Evolutionary conservation across 2,113 vertebrate species (phyloP), one percentile per base, ranked within the genome.

Genomic region (Otus sunia): DNA sequence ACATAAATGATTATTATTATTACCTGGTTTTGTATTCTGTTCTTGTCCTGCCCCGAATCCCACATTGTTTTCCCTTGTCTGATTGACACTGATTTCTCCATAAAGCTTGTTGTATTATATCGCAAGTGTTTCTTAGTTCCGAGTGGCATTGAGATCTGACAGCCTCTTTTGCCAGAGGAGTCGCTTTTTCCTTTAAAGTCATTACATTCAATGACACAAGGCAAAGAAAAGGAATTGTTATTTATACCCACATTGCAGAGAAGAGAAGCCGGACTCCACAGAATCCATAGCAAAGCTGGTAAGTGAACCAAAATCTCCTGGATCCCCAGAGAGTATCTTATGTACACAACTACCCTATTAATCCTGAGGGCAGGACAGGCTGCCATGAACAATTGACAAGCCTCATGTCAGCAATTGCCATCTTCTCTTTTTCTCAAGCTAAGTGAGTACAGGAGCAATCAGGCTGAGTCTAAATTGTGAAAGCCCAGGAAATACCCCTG

Each of bases 401-500:
- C 49, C 36, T 78, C 76, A 49, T 7, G 2, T 78, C 25, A 89
- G 76, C 56, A 68, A 45, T 15, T 89, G 60, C 73, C 52, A 6
- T 41, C 58, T 86, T 86, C 30, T 78, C 10, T 84, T 53, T 59
- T 73, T 88, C 90, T 83, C 63, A 67, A 10, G 27, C 16, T 80
- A 18, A 77, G 21, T 17, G 20, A 59, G 17, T 39, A 60, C 39
- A 72, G 66, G 39, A 89, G 39, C 2, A 5, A 22, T 37, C 7
- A 9, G 68, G 20, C 74, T 60, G 43, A 63, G 39, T 21, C 39
- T 90, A 37, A 74, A 58, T 68, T 63, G 37, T 77, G 36, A 78
- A 96, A 94, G 43, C 64, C 56, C 72, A 81, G 56, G 67, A 92
- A 96, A 92, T 91, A 43, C 60, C 80, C 90, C 76, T 56, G 73